Base-by-base conservation (phyloP, 1,140 invertebrate genomes). In the Pissodes strobi region DNA sequence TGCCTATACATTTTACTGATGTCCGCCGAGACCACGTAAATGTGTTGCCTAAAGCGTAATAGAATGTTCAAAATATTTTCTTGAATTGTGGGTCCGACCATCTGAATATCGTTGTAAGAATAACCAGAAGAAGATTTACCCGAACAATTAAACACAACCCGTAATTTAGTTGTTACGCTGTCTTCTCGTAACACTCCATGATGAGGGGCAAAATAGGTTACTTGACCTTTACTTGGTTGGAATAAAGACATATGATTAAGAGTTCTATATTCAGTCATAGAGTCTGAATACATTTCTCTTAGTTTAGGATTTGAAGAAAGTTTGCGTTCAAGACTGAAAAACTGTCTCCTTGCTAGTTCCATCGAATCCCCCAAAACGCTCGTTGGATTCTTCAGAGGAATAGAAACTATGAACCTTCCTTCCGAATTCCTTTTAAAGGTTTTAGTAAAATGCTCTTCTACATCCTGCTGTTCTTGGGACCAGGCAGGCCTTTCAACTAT, bases 1-100 rank as follows among this genome's bases (percentile, higher is more conserved):
- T 76, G 72, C 9, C 74, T 53, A 56, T 79, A 82, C 72, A 79
- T 79, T 67, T 80, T 78, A 21, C 57, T 64, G 10, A 80, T 72
- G 56, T 82, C 81, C 3, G 73, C 74, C 13, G 69, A 61, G n/a
- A 82, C 63, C 18, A 75, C 76, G 49, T 76, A 62, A n/a, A 38
- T 66, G 64, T 79, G 72, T 34, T 53, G 61, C 46, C 80, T 37
- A 74, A 80, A 82, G 39, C 79, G 68, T 67, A 62, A 74, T 18
- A 61, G n/a, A 25, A 49, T 61, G n/a, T 45, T 45, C 9, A 58
- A 25, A 13, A 82, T 45, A 46, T 82, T 77, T 3, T 75, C 43
- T 63, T 78, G 76, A 25, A 78, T 61, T 4, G 45, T 73, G 17
- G 76, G 71, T 1, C 76, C 73, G 1, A 64, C 46, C 43, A 66